These are phyloP conservation scores for Protosalanx chinensis DNA, from an alignment of 2,797 vertebrate species.

Conservation along the genomic window DNA sequence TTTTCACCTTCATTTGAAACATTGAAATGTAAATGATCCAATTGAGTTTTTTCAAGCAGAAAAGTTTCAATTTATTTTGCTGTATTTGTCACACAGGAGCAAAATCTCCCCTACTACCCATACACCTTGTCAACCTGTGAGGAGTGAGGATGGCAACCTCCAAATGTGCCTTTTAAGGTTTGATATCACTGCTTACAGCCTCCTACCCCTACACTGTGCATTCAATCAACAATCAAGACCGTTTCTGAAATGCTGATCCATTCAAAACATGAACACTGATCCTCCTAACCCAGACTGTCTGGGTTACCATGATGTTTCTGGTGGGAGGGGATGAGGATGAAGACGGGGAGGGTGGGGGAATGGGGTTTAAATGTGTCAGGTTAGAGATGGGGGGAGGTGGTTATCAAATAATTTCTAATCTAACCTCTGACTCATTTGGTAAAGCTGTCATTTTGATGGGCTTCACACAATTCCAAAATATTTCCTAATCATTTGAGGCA, in stretches of 20 bases:
- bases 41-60: too few relatives aligned
- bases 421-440: background rate
- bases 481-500: background rate
- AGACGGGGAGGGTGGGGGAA: too few relatives aligned
- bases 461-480: too few relatives aligned
- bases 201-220: conserved; percentile 31
- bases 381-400: too few relatives aligned
- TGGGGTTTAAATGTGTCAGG: too few relatives aligned
- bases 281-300: conserved; percentile 32
- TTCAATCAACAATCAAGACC: conserved; percentile 45
- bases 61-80: too few relatives aligned
- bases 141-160: background rate
- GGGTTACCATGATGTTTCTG: background rate
- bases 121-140: too few relatives aligned
- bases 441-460: background rate
- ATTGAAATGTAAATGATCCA: background rate
- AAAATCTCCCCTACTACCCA: too few relatives aligned
- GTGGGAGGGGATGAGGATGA: background rate
- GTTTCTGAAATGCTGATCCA: conserved; percentile 51
- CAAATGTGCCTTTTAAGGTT: background rate
- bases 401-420: background rate
- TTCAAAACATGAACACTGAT: conserved; percentile 56
- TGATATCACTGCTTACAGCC: conserved; percentile 53
- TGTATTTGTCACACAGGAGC: too few relatives aligned
- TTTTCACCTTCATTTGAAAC: conserved; percentile 65